Evolutionary conservation across 2,113 vertebrate genomes (phyloP).

Genomic region (Tylochromis polylepis): DNA sequence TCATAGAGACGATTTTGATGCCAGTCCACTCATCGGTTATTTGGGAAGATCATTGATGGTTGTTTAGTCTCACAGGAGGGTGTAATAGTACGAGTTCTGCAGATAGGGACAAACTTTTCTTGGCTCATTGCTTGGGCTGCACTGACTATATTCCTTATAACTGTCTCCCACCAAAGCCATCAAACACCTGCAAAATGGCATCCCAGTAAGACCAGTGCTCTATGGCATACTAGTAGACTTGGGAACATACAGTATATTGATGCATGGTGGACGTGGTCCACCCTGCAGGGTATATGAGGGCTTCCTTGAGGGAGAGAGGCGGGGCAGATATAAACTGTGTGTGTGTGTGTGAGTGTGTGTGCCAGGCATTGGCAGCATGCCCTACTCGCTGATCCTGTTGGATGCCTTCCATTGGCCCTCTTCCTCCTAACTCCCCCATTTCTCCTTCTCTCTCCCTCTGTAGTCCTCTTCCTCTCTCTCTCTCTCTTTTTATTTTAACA

Average conservation of each 20-base stretch:
- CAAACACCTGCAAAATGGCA: constrained; percentile 20
- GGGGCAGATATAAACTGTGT: constrained; percentile 29
- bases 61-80: constrained; percentile 1
- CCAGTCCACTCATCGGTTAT: constrained; percentile 4
- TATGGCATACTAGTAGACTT: not conserved
- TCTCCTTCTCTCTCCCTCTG: constrained; percentile 19
- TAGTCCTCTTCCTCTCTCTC: not conserved
- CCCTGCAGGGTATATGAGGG: constrained; percentile 28
- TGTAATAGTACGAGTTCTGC: not conserved
- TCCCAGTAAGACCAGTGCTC: constrained; percentile 8
- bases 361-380: constrained; percentile 62
- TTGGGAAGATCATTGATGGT: constrained; percentile 10
- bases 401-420: constrained; percentile 67
- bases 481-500: constrained; percentile 17
- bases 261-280: constrained; percentile 35
- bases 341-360: constrained; percentile 49
- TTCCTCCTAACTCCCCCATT: constrained; percentile 38
- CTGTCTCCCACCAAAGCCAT: not conserved
- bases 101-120: constrained; percentile 25
- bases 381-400: constrained; percentile 69
- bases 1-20: constrained; percentile 4
- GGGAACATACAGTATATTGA: not conserved
- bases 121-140: not conserved
- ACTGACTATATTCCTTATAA: not conserved
- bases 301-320: constrained; percentile 54